Evolutionary conservation across 2,797 vertebrate genomes (phyloP), one percentile per base, ranked within the genome.

Genomic region (Gephyroberyx darwinii): DNA sequence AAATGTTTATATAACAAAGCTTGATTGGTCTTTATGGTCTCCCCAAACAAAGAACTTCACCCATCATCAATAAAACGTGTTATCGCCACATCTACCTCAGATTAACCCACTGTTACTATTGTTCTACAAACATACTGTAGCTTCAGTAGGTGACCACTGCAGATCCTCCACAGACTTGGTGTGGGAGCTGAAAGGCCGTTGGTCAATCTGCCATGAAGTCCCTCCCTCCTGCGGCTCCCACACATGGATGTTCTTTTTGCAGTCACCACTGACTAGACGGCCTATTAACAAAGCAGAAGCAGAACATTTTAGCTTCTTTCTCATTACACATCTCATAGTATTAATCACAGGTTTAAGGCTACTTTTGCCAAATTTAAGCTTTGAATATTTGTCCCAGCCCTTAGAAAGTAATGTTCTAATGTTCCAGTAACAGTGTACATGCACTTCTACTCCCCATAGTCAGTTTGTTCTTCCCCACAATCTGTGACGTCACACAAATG

Each of bases 71-170:
- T 4, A n/a, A n/a, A n/a, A n/a, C n/a, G n/a, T n/a, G n/a, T n/a
- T n/a, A n/a, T n/a, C n/a, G n/a, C 51, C 12, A 10, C 19, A 0
- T 53, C 22, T 26, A 22, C 22, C 26, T 8, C 17, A 22, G 43
- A 76, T 22, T 58, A 26, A 60, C 30, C 47, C 12, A n/a, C 53
- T 10, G n/a, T 60, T 26, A 31, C 8, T 8, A 8, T 51, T n/a
- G 65, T 58, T n/a, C 12, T 16, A 47, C 4, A 14, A 52, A 87
- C 93, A 65, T 90, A 97, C 96, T 31, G 96, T 95, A 53, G 95
- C 93, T 93, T 98, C 96, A 0, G 92, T 96, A 0, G 96, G 96
- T 0, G 96, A 98, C 96, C 96, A 98, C 92, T 98, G 96, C 75
- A 98, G 87, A 84, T 98, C 96, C 87, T 98, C 96, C 43, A 98